Evolutionary conservation across 1,140 invertebrate genomes (phyloP), one percentile per base, ranked within the genome.

Genomic region (Nomia melanderi): DNA sequence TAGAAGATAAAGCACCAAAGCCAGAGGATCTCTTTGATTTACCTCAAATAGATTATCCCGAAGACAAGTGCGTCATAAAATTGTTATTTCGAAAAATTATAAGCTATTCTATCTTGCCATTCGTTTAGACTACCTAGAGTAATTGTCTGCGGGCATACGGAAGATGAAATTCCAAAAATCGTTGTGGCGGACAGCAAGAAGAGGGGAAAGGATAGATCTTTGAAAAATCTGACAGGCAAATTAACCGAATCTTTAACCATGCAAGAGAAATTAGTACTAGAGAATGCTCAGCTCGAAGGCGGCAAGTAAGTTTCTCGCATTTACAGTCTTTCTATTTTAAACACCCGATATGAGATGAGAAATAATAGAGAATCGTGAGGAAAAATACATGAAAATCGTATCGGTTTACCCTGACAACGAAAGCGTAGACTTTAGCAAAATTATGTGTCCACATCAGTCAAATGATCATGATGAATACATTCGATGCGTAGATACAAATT

Each of bases 271-370:
- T 86, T 95, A 12, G 93, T 93, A 1, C 90, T 93, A 54, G 94
- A 94, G 88, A 95, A 95, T 84, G 93, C 93, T 14, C 91, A 94
- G 74, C 88, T 95, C 66, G 94, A 95, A 91, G 93, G 93, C 62
- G 94, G 90, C 82, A 92, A 92, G 93, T 93, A 87, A 65, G 83
- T 77, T 71, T 47, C 33, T 31, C 8, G 8, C 33, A 8, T 36
- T 36, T 8, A 14, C n/a, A 14, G 14, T 57, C 0, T 14, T 72
- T 36, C n/a, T 66, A 54, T 82, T 64, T 39, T 11, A 33, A 3
- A 41, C 11, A 50, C 12, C 20, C 27, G 4, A 63, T 64, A 50
- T 23, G 12, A 27, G 2, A 33, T 17, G 23, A 36, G 20, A 53
- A 71, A 71, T 65, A 77, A 14, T 64, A 59, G 65, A 82, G 47